phyloP scores from a whole-genome alignment of 1,140 invertebrate species.

The Plectrocnemia conspersa region DNA sequence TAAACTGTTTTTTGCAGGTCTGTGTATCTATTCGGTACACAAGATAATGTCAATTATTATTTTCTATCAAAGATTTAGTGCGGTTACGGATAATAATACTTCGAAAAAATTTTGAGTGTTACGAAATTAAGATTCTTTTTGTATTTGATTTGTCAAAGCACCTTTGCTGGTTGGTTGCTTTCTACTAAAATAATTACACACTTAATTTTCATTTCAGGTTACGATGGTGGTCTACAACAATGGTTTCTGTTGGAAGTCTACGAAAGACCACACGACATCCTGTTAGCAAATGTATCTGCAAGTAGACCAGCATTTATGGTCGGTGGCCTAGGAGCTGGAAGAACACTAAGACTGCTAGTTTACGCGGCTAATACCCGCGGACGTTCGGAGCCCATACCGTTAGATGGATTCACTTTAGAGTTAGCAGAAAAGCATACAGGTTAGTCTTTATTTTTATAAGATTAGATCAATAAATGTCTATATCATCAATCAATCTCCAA shows the following conservation, averaged over 20 bases:
- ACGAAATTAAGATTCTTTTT: too few species aligned
- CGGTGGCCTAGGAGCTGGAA: conserved; percentile 48
- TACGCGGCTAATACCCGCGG: conserved; percentile 62
- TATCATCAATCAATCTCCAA: not conserved
- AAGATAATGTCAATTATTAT: too few species aligned
- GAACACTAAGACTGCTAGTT: conserved; percentile 52
- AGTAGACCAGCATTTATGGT: conserved; percentile 50
- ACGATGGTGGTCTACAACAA: conserved; percentile 84
- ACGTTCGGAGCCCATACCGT: conserved; percentile 52
- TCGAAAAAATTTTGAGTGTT: too few species aligned
- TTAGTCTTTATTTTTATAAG: conserved; percentile 1
- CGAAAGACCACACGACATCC: conserved; percentile 40
- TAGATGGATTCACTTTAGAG: conserved; percentile 51
- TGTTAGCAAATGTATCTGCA: conserved; percentile 51
- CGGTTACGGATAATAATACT: too few species aligned
- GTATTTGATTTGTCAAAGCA: not conserved
- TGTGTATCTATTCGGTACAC: too few species aligned
- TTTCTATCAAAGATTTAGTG: not conserved
- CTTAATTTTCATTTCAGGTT: conserved; percentile 55
- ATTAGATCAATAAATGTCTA: not conserved
- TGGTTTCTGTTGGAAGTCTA: conserved; percentile 73
- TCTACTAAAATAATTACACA: not conserved
- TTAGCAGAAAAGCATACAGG: conserved; percentile 31
- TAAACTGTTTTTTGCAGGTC: too few species aligned
- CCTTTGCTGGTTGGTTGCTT: not conserved